phyloP scores from a whole-genome alignment of 1,140 invertebrate species.

The Antheraea pernyi region DNA sequence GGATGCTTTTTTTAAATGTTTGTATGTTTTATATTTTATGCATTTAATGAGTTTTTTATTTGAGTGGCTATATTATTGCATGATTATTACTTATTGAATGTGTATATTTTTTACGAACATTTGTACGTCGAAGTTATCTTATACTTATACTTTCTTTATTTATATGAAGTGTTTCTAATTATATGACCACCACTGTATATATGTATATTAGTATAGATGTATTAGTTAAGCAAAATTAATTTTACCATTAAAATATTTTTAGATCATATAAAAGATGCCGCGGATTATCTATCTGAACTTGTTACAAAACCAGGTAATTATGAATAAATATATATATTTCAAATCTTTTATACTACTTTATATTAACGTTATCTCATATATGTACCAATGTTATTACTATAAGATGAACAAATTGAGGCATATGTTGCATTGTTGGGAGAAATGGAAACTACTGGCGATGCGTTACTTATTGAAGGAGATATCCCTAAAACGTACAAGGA shows the following conservation, averaged over 20 bases:
- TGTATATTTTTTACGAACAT: too few relatives aligned
- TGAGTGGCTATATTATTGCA: too few relatives aligned
- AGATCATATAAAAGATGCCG: constrained; percentile 54
- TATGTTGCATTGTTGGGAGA: constrained; percentile 55
- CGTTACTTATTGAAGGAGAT: constrained; percentile 48
- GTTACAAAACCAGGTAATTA: constrained; percentile 56
- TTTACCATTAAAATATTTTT: constrained; percentile 16
- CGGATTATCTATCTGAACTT: constrained; percentile 48
- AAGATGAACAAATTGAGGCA: constrained; percentile 60
- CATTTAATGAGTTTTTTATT: too few relatives aligned
- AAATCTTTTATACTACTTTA: neutral
- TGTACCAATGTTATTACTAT: neutral
- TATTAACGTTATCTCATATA: neutral
- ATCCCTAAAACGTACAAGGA: constrained; percentile 59
- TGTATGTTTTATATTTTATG: too few relatives aligned
- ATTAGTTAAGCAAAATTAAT: neutral
- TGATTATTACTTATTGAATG: too few relatives aligned
- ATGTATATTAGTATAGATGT: too few relatives aligned
- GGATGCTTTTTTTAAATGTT: too few relatives aligned
- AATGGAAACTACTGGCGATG: constrained; percentile 56
- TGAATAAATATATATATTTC: neutral
- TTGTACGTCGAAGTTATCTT: too few relatives aligned
- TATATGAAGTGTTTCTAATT: too few relatives aligned
- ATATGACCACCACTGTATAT: too few relatives aligned
- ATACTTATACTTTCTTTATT: too few relatives aligned